Conservation (phyloP, 2,797 vertebrate species). For the Amblyopsis hoosieri region DNA sequence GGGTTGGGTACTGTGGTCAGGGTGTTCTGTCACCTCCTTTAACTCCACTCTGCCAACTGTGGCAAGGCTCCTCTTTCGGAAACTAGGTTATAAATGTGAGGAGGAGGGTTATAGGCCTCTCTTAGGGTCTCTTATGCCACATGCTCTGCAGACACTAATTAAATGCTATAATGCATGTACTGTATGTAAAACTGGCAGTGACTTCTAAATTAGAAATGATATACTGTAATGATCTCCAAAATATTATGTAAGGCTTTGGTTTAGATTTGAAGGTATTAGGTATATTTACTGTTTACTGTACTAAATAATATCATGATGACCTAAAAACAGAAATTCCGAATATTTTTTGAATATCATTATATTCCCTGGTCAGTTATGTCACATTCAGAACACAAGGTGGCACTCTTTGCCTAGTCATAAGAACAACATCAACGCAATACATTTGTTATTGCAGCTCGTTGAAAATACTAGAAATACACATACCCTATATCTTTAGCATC, state of each 20-base stretch:
- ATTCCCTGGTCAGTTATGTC: neutral
- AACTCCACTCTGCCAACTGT: constrained; percentile 41
- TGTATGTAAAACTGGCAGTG: too few relatives aligned
- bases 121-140: constrained; percentile 6
- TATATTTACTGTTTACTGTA: neutral
- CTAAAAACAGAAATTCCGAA: too few relatives aligned
- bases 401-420: constrained; percentile 8
- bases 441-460: neutral
- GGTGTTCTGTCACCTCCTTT: constrained; percentile 56
- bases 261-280: too few relatives aligned
- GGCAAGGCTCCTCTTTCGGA: constrained; percentile 58
- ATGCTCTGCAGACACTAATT: too few relatives aligned
- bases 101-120: constrained; percentile 30
- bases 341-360: neutral
- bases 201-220: too few relatives aligned
- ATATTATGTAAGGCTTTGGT: too few relatives aligned
- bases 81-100: constrained; percentile 22
- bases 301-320: neutral
- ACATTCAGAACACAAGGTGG: constrained; percentile 29
- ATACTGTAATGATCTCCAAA: too few relatives aligned
- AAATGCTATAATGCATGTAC: too few relatives aligned
- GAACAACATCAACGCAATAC: neutral
- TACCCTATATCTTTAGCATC: constrained; percentile 29
- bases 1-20: constrained; percentile 50
- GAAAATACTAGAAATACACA: constrained; percentile 23